Base-by-base conservation (phyloP, 2,113 vertebrate genomes). In the Pachycephala philippinensis region DNA sequence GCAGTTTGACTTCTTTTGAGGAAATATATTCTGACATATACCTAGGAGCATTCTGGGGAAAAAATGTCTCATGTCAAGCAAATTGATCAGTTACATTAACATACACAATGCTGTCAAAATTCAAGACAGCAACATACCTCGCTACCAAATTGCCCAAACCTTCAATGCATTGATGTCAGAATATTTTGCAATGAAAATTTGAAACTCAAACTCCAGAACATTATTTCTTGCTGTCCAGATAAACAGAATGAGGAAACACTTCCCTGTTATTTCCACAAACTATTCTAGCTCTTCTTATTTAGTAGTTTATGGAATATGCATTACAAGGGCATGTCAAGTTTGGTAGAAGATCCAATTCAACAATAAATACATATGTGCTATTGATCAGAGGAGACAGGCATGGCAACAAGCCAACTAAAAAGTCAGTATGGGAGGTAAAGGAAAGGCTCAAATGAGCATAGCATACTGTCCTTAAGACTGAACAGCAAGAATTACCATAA, bases 1-100 rank as follows among this genome's bases (percentile, higher is more conserved):
- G 22, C 45, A 86, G 75, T 93, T 93, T 91, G 91, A 97, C 70
- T 98, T 95, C 63, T 93, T 83, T 65, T 95, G 80, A 93, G 64
- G 59, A 92, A 97, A 96, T 81, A 15, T 31, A 96, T 93, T 94
- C 71, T 96, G 95, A 97, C 84, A 95, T 70, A 96, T 90, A 68
- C 64, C 78, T 96, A 50, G 69, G 90, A 92, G 57, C 21, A 54
- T 93, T 93, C 80, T 92, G 84, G 31, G 40, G 31, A 90, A 96
- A 83, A 90, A 96, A 91, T 53, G 30, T 57, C 89, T 93, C 61
- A 40, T 80, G 78, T 96, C 96, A 97, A 92, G 96, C 60, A 72
- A 14, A 26, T 71, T 96, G 76, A 95, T 90, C 44, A 44, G 66
- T 70, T 74, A 40, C 87, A 87, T 60, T 93, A 92, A 95, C 87